Base-by-base conservation (phyloP, 2,797 vertebrate species). In the Pangasius macronema region DNA sequence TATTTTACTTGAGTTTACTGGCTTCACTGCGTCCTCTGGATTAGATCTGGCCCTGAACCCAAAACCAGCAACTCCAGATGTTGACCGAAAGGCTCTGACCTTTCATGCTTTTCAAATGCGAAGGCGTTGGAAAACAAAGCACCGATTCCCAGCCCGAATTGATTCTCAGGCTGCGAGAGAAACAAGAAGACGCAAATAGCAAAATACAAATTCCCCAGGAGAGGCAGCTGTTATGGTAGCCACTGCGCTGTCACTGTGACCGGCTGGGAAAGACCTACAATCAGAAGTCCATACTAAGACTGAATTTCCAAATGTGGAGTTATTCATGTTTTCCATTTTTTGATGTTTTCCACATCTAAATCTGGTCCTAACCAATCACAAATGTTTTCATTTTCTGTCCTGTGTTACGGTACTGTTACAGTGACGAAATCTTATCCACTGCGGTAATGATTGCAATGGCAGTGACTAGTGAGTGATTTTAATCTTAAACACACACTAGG, bases 31-130 rank as follows among this genome's bases (percentile, higher is more conserved):
- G 53, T 89, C 61, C 84, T 72, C 39, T 33, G 77, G 67, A n/a
- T 79, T 79, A 33, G 18, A 36, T 82, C 57, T 46, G 36, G 24
- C 80, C 76, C 61, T 67, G 77, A 88, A 80, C 75, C 63, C 55
- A 68, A 73, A 81, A 59, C 76, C 85, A 89, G 70, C 86, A 87
- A 86, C 85, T 87, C 88, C 90, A 91, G 90, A 88, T 91, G 90
- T 84, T 53, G 68, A 84, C 73, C 11, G 6, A 65, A 82, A 85
- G 83, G 46, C 57, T 72, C 82, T 83, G 88, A 83, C 88, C 85
- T 72, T 70, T 51, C 79, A 84, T 88, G 83, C 87, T 84, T 86
- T 73, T 49, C 39, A 36, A 22, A 65, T 39, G 61, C 59, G n/a
- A 80, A 81, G 82, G 72, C 87, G 86, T 85, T 51, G 65, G 39